phyloP scores from a whole-genome alignment of 2,888 invertebrate species.

The Cerceris ruficornis region DNA sequence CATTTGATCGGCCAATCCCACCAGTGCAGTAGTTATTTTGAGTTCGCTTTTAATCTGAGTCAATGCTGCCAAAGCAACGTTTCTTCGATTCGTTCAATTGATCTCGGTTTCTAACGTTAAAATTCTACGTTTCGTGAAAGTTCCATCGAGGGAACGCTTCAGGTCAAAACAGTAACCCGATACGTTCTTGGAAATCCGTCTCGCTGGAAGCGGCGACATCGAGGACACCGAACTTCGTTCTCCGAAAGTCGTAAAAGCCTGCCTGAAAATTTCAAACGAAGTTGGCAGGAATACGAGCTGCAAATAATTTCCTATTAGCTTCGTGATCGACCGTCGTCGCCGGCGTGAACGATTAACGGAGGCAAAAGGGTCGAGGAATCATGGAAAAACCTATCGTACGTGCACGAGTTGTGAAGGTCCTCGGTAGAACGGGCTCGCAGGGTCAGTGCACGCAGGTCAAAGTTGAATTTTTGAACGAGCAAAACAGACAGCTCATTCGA shows the following conservation, averaged over 20 bases:
- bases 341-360: neutral
- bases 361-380: constrained; percentile 4
- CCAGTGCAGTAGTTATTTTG: constrained; percentile 39
- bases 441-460: constrained; percentile 99
- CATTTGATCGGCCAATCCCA: constrained; percentile 34
- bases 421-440: constrained; percentile 99
- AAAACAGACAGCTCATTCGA: constrained; percentile 98
- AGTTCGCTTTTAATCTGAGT: constrained; percentile 21
- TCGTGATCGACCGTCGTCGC: constrained; percentile 6
- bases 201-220: too few relatives aligned
- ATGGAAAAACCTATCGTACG: constrained; percentile 95
- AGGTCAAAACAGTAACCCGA: too few relatives aligned
- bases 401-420: constrained; percentile 96
- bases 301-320: neutral
- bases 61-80: constrained; percentile 50
- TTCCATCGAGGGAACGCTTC: too few relatives aligned
- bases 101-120: neutral
- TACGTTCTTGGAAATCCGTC: too few relatives aligned
- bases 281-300: constrained; percentile 31
- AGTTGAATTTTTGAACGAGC: constrained; percentile 98
- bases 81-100: constrained; percentile 1
- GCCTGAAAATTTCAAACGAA: constrained; percentile 8
- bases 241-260: neutral
- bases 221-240: too few relatives aligned
- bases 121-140: neutral